Conservation (phyloP, 2,797 vertebrate genomes). For the Moxostoma hubbsi region DNA sequence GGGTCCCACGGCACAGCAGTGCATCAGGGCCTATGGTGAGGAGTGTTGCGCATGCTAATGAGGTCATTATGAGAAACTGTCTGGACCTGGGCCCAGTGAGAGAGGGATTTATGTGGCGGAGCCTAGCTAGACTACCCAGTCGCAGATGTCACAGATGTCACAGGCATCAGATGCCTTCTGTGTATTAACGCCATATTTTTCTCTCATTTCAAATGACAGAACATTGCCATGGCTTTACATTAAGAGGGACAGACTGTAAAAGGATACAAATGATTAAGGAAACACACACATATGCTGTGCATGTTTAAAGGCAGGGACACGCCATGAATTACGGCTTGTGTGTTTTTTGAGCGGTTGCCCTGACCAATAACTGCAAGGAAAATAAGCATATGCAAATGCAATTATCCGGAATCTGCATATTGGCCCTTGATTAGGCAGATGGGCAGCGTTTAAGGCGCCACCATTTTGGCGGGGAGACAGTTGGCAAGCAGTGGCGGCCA, state of each 20-base stretch:
- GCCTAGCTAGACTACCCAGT: constrained; percentile 72
- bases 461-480: constrained; percentile 80
- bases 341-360: constrained; percentile 57
- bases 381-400: constrained; percentile 76
- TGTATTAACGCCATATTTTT: constrained; percentile 67
- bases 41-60: constrained; percentile 83
- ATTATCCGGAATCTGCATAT: constrained; percentile 82
- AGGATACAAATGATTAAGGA: constrained; percentile 61
- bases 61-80: constrained; percentile 82
- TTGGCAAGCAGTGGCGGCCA: constrained; percentile 80
- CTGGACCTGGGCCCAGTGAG: constrained; percentile 65
- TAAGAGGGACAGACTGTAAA: constrained; percentile 51
- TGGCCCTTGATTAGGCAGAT: constrained; percentile 77
- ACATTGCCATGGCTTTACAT: constrained; percentile 47
- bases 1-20: constrained; percentile 82
- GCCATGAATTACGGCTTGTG: constrained; percentile 47
- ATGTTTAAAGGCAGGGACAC: constrained; percentile 11
- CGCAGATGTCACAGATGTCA: constrained; percentile 83
- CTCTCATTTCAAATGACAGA: constrained; percentile 57
- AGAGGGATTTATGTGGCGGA: constrained; percentile 75
- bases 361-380: constrained; percentile 56
- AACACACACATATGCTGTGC: constrained; percentile 14
- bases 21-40: constrained; percentile 76
- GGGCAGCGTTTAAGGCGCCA: constrained; percentile 73
- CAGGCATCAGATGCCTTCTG: constrained; percentile 71